Conservation (phyloP, 2,888 invertebrate species). For the Harmothoe impar region DNA sequence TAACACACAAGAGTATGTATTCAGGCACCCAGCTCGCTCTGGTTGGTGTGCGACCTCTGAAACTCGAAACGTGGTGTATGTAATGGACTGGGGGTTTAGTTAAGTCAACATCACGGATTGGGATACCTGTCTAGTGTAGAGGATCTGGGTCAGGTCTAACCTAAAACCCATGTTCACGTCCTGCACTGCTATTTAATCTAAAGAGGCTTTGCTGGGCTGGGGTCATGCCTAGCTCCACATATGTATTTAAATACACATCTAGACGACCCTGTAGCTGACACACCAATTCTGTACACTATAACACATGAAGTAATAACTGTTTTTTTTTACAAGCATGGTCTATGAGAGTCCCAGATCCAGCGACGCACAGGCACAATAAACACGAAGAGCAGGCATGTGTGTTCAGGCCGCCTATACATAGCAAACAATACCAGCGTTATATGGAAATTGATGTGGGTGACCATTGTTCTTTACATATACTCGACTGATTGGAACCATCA, state of each 20-base stretch:
- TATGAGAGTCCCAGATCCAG: too few relatives aligned
- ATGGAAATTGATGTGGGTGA: too few relatives aligned
- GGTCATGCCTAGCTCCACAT: neutral
- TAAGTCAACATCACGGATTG: neutral
- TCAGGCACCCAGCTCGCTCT: too few relatives aligned
- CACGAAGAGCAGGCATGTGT: too few relatives aligned
- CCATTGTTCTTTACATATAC: too few relatives aligned
- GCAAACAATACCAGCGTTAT: too few relatives aligned
- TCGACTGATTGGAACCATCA: too few relatives aligned
- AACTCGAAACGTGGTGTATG: neutral
- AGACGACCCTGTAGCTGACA: neutral
- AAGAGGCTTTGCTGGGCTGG: neutral
- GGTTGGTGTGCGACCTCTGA: neutral
- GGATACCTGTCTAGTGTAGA: neutral
- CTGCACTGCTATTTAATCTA: neutral
- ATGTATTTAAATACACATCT: neutral
- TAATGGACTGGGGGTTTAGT: neutral
- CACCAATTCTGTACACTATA: neutral
- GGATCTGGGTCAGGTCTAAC: slow-evolving; percentile 49
- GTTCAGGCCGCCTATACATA: too few relatives aligned
- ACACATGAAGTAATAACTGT: too few relatives aligned
- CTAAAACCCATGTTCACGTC: neutral
- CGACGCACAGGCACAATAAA: too few relatives aligned
- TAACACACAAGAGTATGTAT: too few relatives aligned
- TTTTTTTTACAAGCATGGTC: too few relatives aligned